Conservation (phyloP, 1,140 invertebrate species). For the Drosophila pandora region DNA sequence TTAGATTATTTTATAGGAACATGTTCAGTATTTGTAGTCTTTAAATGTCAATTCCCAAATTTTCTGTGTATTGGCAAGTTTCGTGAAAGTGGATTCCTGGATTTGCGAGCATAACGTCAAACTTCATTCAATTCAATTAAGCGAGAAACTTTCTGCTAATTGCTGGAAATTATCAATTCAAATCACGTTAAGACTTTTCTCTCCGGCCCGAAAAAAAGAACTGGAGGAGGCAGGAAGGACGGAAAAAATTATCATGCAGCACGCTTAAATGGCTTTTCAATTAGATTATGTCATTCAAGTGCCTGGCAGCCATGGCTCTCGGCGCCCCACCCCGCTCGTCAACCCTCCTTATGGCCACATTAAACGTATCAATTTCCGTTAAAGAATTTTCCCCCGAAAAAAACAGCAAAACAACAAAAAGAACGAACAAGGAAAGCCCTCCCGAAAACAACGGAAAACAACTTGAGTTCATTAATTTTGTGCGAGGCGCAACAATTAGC, state of each 20-base stretch:
- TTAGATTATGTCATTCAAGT: constrained; percentile 79
- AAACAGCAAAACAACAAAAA: constrained; percentile 26
- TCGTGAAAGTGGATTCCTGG: background rate
- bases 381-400: constrained; percentile 58
- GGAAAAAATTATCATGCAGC: constrained; percentile 78
- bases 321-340: background rate
- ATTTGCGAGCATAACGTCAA: constrained; percentile 26
- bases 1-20: too few species aligned
- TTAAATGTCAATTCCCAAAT: too few species aligned
- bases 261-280: constrained; percentile 81
- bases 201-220: background rate
- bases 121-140: constrained; percentile 68
- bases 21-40: too few species aligned
- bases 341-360: constrained; percentile 19
- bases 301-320: constrained; percentile 26
- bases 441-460: constrained; percentile 55
- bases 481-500: constrained; percentile 80
- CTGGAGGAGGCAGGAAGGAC: background rate
- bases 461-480: constrained; percentile 81
- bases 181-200: constrained; percentile 59
- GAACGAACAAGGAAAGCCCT: constrained; percentile 26
- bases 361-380: constrained; percentile 77
- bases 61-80: too few species aligned
- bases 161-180: constrained; percentile 79
- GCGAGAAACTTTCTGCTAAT: constrained; percentile 56